Percentiles rank a stretch among this genome's conserved stretches.
These are phyloP conservation scores for Drosophila bocki DNA, from an alignment of 1,140 invertebrate genomes.

Conservation along the genomic window DNA sequence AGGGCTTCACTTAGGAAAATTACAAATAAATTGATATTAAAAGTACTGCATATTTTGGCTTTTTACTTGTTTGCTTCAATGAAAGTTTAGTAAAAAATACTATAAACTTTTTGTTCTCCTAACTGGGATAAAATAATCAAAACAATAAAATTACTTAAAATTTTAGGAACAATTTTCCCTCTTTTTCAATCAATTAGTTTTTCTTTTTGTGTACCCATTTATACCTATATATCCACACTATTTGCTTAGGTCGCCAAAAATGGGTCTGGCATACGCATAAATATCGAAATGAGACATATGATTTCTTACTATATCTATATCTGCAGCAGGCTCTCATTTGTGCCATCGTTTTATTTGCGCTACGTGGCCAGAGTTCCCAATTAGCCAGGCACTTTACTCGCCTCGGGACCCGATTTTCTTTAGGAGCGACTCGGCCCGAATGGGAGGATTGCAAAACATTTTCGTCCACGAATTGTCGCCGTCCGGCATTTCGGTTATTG, in stretches of 20 bases:
- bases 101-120: no score
- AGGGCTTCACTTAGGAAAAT: not conserved
- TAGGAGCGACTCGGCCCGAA: conserved; percentile 23
- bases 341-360: conserved; percentile 76
- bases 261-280: conserved; percentile 80
- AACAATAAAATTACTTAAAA: no score
- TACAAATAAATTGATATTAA: not conserved
- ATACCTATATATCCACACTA: conserved; percentile 44
- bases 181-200: not conserved
- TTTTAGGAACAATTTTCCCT: not conserved
- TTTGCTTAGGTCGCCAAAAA: conserved; percentile 84
- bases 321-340: conserved; percentile 61
- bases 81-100: not conserved
- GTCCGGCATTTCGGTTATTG: conserved; percentile 71
- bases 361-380: conserved; percentile 68
- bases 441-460: conserved; percentile 67
- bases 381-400: conserved; percentile 36
- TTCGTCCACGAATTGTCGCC: conserved; percentile 57
- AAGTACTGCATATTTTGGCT: no score
- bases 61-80: not conserved
- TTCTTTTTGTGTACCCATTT: not conserved
- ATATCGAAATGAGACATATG: conserved; percentile 81
- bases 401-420: conserved; percentile 27
- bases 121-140: no score
- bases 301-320: conserved; percentile 75